Percentiles rank a stretch among this genome's conserved stretches.
Conservation (phyloP, 2,888 invertebrate genomes). For the Octonoba sinensis region DNA sequence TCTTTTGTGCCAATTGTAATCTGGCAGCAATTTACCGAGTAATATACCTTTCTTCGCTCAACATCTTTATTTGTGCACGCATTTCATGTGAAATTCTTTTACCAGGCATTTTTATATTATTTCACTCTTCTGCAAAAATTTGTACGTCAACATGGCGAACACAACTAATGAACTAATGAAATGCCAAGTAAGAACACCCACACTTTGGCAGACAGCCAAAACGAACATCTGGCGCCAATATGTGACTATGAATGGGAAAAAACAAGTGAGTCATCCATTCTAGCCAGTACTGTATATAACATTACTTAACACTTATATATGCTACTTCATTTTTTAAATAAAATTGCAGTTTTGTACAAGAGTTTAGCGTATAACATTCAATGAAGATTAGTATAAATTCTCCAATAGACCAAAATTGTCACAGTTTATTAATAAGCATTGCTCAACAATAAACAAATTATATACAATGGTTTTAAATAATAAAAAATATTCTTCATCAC, state of each 20-base stretch:
- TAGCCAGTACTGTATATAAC: not conserved
- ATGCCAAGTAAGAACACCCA: not conserved
- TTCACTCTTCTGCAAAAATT: not conserved
- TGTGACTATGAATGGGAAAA: slow-evolving; percentile 1
- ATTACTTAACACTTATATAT: too few species aligned
- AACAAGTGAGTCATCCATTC: not conserved
- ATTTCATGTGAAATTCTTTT: not conserved
- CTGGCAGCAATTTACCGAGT: slow-evolving; percentile 5
- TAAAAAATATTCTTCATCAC: slow-evolving; percentile 5
- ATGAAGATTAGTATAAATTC: too few species aligned
- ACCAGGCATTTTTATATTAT: not conserved
- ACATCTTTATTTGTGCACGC: too few species aligned
- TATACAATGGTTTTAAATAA: slow-evolving; percentile 20
- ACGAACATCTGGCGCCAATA: not conserved
- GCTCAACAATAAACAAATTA: slow-evolving; percentile 8
- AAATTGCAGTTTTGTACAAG: too few species aligned
- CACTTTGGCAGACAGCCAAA: not conserved
- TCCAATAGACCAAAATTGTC: too few species aligned
- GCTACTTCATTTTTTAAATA: too few species aligned
- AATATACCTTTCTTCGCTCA: too few species aligned
- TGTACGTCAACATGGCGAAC: not conserved
- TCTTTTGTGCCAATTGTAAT: slow-evolving; percentile 3
- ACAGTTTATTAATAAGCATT: too few species aligned
- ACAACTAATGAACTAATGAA: not conserved
- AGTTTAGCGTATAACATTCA: too few species aligned